Base-by-base conservation (phyloP, 2,888 invertebrate species). In the Clitarchus hookeri region DNA sequence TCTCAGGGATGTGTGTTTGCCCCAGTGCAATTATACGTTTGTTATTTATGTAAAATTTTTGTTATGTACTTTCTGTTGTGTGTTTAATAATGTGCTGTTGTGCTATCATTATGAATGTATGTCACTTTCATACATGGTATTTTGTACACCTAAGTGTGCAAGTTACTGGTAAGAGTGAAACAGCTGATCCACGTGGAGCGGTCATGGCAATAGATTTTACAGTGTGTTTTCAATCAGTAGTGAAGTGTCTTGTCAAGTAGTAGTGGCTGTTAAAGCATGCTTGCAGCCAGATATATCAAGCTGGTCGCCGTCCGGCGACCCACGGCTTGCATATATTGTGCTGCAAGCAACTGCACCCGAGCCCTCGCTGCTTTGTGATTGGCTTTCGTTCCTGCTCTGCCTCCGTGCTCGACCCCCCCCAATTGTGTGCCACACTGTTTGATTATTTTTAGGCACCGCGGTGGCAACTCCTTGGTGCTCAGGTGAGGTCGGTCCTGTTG, bases 241-340 rank as follows among this genome's bases (percentile, higher is more conserved):
- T 36, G 53, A 12, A 53, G 53, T 53, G 53, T 53, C 4, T 53
- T 53, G 23, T 23, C 16, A n/a, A 65, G 65, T 23, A 65, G n/a
- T 65, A 65, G 65, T n/a, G 65, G 65, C 65, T 65, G 65, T 65
- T n/a, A 9, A 12, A 12, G n/a, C 65, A n/a, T n/a, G n/a, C 65
- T 65, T n/a, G 65, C 65, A n/a, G 19, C 65, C n/a, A n/a, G 65
- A 65, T 65, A 65, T n/a, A 65, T 65, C 65, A 65, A n/a, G 65
- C 65, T 9, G 23, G 65, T 19, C 11, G n/a, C 65, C 23, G 16
- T 48, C 11, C 6, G 11, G 11, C 11, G 11, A 16, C 12, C 48
- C 48, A 48, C 65, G 19, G 65, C 65, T 65, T 65, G 65, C 65
- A 65, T 65, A n/a, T 65, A 65, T 65, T n/a, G 65, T 65, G 65